Percentiles rank a stretch among this genome's conserved stretches.
phyloP scores from a whole-genome alignment of 2,113 vertebrate genomes.

The Phalacrocorax pelagicus region DNA sequence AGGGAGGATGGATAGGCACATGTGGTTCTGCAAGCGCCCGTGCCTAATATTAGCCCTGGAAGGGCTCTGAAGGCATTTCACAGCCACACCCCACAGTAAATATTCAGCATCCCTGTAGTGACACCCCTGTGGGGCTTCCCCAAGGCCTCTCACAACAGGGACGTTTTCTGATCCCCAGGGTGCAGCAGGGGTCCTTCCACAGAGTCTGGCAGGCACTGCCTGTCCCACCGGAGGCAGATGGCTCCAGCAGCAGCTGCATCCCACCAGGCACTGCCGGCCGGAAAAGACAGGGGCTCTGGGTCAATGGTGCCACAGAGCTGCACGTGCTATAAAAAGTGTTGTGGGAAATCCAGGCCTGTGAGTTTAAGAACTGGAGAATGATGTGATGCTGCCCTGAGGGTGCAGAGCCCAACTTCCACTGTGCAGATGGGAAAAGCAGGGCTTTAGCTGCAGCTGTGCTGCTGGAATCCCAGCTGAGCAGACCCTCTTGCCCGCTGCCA shows the following conservation, averaged over 20 bases:
- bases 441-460: background rate
- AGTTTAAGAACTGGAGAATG: background rate
- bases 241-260: background rate
- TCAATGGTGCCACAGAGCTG: background rate
- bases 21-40: background rate
- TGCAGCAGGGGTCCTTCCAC: background rate
- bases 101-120: rapidly evolving
- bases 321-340: rapidly evolving
- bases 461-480: rapidly evolving
- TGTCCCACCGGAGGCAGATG: background rate
- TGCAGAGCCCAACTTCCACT: background rate
- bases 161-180: too few species aligned
- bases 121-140: background rate
- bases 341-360: rapidly evolving
- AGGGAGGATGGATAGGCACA: rapidly evolving
- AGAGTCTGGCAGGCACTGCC: background rate
- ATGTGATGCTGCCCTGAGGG: rapidly evolving
- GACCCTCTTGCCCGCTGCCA: rapidly evolving
- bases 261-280: rapidly evolving
- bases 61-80: background rate
- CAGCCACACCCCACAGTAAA: rapidly evolving
- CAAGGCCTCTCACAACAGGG: background rate
- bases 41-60: background rate
- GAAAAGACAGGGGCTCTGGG: background rate
- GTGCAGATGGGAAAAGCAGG: rapidly evolving